phyloP scores from a whole-genome alignment of 2,797 vertebrate genomes.

The Salmo trutta region DNA sequence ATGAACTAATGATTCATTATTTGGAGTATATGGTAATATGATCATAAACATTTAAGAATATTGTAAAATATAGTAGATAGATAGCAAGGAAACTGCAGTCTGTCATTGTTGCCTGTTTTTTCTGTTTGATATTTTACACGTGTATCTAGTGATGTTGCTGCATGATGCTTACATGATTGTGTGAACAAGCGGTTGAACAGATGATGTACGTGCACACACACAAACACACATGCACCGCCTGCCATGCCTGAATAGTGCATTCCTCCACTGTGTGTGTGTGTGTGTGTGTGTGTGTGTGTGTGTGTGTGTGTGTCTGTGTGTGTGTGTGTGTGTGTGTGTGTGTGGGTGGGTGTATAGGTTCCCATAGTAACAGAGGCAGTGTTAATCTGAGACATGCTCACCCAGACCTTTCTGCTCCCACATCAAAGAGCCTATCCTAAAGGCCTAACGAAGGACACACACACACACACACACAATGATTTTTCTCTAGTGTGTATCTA shows the following conservation, averaged over 20 bases:
- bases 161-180: constrained; percentile 60
- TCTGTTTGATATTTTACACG: constrained; percentile 40
- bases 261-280: too few species aligned
- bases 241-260: not conserved
- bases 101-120: not conserved
- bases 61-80: too few species aligned
- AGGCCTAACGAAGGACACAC: constrained; percentile 6
- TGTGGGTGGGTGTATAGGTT: not conserved
- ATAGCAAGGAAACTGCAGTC: not conserved
- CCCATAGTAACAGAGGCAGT: constrained; percentile 4
- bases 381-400: not conserved
- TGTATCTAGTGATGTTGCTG: constrained; percentile 40
- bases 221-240: not conserved
- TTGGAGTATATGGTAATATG: too few species aligned
- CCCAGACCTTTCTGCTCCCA: not conserved
- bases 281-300: not conserved
- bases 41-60: too few species aligned
- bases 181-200: constrained; percentile 55
- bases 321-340: constrained; percentile 3
- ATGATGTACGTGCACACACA: constrained; percentile 27
- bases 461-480: constrained; percentile 3
- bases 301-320: not conserved
- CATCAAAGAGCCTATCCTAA: not conserved
- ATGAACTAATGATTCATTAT: too few species aligned
- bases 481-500: not conserved